Percentiles rank a stretch among this genome's conserved stretches.
phyloP scores from a whole-genome alignment of 1,140 invertebrate genomes.

The Lepidotrigona ventralis region DNA sequence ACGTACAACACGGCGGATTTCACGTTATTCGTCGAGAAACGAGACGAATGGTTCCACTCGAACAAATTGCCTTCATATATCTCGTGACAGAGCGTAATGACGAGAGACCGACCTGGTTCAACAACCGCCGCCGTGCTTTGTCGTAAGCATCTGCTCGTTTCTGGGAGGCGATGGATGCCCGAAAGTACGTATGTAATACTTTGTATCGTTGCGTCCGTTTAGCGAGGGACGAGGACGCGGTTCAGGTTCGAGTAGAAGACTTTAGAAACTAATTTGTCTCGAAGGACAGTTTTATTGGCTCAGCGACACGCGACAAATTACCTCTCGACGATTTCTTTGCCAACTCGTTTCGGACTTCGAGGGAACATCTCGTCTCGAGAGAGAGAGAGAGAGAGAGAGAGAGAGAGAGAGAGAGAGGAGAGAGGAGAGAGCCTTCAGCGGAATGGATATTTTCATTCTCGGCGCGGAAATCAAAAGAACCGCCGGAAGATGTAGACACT shows the following conservation, averaged over 20 bases:
- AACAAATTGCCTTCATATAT: constrained; percentile 34
- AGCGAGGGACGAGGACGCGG: not conserved
- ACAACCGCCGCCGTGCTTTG: constrained; percentile 62
- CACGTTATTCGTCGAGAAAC: constrained; percentile 53
- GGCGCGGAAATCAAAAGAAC: constrained; percentile 56
- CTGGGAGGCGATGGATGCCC: constrained; percentile 58
- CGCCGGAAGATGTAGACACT: constrained; percentile 50
- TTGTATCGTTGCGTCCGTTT: not conserved
- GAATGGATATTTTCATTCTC: not conserved
- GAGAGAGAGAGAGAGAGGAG: no score
- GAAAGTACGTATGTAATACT: no score
- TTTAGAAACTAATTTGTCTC: constrained; percentile 29
- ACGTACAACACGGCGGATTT: constrained; percentile 43
- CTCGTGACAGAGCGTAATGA: constrained; percentile 70
- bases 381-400: no score
- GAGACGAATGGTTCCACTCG: constrained; percentile 26
- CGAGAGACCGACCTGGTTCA: constrained; percentile 13
- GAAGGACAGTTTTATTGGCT: not conserved
- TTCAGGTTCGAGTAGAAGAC: constrained; percentile 17
- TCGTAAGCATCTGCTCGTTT: constrained; percentile 18
- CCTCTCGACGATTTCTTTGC: not conserved
- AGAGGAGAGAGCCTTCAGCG: not conserved
- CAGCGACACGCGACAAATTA: not conserved
- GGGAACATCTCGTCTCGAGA: not conserved
- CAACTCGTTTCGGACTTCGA: not conserved